Conservation (phyloP, 2,888 invertebrate species). For the Hetaerina titia region DNA sequence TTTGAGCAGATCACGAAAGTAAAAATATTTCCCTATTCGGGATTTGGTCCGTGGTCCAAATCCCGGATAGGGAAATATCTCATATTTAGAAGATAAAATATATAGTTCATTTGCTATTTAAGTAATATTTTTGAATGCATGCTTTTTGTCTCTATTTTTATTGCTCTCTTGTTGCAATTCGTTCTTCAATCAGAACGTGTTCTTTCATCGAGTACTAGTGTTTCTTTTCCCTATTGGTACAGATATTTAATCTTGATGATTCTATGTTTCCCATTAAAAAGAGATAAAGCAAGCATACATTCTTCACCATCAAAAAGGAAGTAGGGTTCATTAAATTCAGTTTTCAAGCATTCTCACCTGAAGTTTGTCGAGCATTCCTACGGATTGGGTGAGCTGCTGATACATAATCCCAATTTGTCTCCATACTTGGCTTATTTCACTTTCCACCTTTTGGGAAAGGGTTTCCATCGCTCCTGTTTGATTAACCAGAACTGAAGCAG, state of each 20-base stretch:
- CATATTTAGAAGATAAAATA: too few relatives aligned
- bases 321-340: neutral
- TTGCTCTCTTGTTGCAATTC: too few relatives aligned
- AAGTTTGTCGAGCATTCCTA: conserved; percentile 86
- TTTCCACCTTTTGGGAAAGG: conserved; percentile 87
- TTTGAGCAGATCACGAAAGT: too few relatives aligned
- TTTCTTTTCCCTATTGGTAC: neutral
- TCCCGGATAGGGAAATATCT: too few relatives aligned
- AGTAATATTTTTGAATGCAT: too few relatives aligned
- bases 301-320: neutral
- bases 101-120: too few relatives aligned
- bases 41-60: too few relatives aligned
- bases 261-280: neutral
- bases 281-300: neutral
- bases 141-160: too few relatives aligned
- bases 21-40: too few relatives aligned
- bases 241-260: neutral
- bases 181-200: too few relatives aligned
- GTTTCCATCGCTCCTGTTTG: conserved; percentile 87
- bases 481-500: conserved; percentile 84
- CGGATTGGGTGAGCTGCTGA: conserved; percentile 88
- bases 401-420: conserved; percentile 94
- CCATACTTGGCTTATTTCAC: conserved; percentile 92
- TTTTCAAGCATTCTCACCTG: conserved; percentile 75
- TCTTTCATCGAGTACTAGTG: too few relatives aligned